A percentile compares a stretch with the other conserved stretches of the same genome.
These are phyloP conservation scores for Heteropelma amictum DNA, from an alignment of 2,888 invertebrate species.

Conservation along the genomic window DNA sequence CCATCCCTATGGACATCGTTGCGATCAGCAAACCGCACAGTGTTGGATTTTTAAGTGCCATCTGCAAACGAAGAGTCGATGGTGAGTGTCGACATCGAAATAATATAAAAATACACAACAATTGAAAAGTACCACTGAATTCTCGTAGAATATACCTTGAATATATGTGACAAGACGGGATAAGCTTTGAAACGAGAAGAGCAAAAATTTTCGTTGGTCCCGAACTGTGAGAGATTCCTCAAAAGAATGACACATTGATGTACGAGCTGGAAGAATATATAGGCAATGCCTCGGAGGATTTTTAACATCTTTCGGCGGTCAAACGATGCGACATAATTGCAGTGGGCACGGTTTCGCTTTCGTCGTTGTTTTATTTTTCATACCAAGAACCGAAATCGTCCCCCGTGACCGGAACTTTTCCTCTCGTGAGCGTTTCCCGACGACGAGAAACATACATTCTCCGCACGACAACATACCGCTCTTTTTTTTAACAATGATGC, in stretches of 20 bases:
- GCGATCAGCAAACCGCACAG: conserved; percentile 40
- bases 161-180: background rate
- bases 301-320: conserved; percentile 61
- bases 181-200: background rate
- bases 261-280: conserved; percentile 68
- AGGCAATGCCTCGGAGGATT: conserved; percentile 59
- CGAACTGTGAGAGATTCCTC: conserved; percentile 37
- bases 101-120: background rate
- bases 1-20: conserved; percentile 54
- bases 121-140: background rate
- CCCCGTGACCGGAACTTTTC: conserved; percentile 69
- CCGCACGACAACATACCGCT: background rate
- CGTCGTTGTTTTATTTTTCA: conserved; percentile 71
- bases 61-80: conserved; percentile 45
- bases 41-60: conserved; percentile 52
- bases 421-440: conserved; percentile 55
- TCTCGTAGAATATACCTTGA: conserved; percentile 9
- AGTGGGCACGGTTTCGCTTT: conserved; percentile 75
- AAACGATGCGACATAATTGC: conserved; percentile 71
- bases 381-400: conserved; percentile 64
- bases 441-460: background rate
- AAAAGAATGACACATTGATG: conserved; percentile 62
- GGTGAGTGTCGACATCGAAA: background rate
- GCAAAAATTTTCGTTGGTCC: conserved; percentile 17
- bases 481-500: conserved; percentile 6